phyloP scores from a whole-genome alignment of 2,113 vertebrate genomes.

The Muscicapa adusta region DNA sequence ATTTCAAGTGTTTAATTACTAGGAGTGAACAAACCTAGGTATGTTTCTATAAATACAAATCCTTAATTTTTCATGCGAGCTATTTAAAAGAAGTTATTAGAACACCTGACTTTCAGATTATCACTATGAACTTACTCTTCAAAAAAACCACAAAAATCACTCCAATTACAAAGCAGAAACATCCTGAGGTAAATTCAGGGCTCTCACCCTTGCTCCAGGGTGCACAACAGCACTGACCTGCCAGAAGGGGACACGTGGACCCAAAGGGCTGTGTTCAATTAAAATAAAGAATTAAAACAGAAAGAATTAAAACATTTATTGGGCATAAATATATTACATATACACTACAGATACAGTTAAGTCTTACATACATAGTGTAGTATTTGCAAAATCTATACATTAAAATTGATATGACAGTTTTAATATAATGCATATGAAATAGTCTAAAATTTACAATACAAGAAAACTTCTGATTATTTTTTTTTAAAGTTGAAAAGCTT shows the following conservation, averaged over 20 bases:
- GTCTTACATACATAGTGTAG: constrained; percentile 99
- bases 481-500: constrained; percentile 87
- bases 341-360: constrained; percentile 99
- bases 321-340: constrained; percentile 99
- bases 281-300: constrained; percentile 87
- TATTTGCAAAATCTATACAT: constrained; percentile 99
- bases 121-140: background rate
- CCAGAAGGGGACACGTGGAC: background rate
- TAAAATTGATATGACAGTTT: constrained; percentile 99
- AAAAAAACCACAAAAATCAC: background rate
- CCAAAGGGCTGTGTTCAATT: background rate
- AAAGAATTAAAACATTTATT: constrained; percentile 99
- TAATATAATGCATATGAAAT: constrained; percentile 99
- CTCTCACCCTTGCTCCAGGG: background rate
- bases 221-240: background rate
- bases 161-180: background rate
- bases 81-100: background rate
- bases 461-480: constrained; percentile 87
- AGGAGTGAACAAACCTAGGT: background rate
- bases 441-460: constrained; percentile 99
- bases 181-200: background rate
- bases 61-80: background rate
- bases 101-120: background rate
- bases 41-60: background rate
- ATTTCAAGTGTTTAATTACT: background rate